Conservation (phyloP, 1,140 invertebrate species). For the Halyomorpha halys region DNA sequence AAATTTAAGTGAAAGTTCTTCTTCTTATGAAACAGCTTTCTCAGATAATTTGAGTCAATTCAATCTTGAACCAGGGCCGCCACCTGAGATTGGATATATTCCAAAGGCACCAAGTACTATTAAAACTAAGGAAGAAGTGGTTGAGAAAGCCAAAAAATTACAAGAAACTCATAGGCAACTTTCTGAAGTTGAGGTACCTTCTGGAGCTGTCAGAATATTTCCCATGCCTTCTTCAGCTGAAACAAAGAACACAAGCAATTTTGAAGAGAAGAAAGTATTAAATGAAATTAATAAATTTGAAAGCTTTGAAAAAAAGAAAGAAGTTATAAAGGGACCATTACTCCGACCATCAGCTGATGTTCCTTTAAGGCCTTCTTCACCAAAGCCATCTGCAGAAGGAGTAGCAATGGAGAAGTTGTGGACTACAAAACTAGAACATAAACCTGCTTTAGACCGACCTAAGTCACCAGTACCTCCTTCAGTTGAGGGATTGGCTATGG, state of each 20-base stretch:
- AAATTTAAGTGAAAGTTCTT: neutral
- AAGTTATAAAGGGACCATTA: conserved; percentile 7
- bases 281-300: conserved; percentile 21
- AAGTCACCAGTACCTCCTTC: conserved; percentile 30
- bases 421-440: conserved; percentile 27
- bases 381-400: conserved; percentile 46
- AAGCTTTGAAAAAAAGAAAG: conserved; percentile 20
- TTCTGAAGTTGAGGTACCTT: conserved; percentile 47
- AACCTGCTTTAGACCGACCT: conserved; percentile 11
- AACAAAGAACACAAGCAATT: conserved; percentile 24
- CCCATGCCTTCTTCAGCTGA: conserved; percentile 36
- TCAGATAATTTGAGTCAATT: conserved; percentile 37
- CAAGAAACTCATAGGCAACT: conserved; percentile 48
- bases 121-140: conserved; percentile 42
- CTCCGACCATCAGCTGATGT: conserved; percentile 23
- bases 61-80: conserved; percentile 54
- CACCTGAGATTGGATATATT: conserved; percentile 57
- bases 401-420: conserved; percentile 52
- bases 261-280: conserved; percentile 27
- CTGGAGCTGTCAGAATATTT: conserved; percentile 51
- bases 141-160: conserved; percentile 49
- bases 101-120: conserved; percentile 41
- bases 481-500: conserved; percentile 34
- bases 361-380: conserved; percentile 32
- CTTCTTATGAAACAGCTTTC: conserved; percentile 4